Conservation (phyloP, 2,888 invertebrate species). For the Cerastis leucographa region DNA sequence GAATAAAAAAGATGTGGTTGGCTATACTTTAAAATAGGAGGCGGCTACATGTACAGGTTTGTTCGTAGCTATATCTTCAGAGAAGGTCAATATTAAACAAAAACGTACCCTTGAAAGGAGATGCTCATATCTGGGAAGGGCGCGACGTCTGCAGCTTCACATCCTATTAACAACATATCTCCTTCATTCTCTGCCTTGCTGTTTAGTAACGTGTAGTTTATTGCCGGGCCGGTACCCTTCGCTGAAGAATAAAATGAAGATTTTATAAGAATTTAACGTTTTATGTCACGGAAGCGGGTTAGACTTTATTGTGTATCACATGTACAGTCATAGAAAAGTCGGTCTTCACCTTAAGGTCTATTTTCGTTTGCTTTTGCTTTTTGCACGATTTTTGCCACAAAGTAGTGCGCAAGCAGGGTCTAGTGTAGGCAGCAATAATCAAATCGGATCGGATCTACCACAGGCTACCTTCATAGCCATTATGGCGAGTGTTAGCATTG, state of each 20-base stretch:
- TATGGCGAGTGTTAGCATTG: not conserved
- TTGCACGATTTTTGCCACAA: not conserved
- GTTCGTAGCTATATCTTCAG: not conserved
- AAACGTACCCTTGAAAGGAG: conserved; percentile 75
- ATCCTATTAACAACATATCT: conserved; percentile 75
- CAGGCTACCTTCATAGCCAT: not conserved
- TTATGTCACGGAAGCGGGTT: not conserved
- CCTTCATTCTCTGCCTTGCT: conserved; percentile 73
- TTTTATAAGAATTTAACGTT: not conserved
- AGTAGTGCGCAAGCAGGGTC: not conserved
- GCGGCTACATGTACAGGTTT: not conserved
- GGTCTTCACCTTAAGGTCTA: not conserved
- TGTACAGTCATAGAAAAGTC: not conserved
- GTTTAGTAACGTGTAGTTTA: conserved; percentile 75
- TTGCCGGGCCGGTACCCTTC: conserved; percentile 77
- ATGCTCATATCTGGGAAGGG: conserved; percentile 79
- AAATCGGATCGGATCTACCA: not conserved
- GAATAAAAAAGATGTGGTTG: not conserved
- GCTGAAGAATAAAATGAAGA: conserved; percentile 69
- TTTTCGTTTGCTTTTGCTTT: not conserved
- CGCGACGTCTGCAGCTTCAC: conserved; percentile 78
- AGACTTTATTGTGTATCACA: not conserved
- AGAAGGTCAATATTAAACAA: not conserved
- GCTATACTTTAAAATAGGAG: not conserved
- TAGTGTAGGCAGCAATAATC: not conserved